These are phyloP conservation scores for Sicus ferrugineus DNA, from an alignment of 2,888 invertebrate species.

Conservation along the genomic window DNA sequence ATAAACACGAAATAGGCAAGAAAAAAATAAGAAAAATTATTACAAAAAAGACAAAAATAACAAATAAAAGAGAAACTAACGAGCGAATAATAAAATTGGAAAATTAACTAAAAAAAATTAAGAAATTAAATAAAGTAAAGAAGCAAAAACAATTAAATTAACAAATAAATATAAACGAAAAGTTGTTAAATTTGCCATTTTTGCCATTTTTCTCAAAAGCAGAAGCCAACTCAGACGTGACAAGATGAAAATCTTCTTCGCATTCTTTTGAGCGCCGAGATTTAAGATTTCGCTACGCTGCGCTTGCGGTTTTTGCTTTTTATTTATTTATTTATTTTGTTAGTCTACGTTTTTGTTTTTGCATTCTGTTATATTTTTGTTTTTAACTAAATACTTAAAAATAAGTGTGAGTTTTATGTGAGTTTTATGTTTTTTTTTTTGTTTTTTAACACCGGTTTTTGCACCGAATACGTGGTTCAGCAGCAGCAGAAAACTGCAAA, in stretches of 20 bases:
- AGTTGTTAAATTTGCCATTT: background rate
- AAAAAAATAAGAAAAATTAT: background rate
- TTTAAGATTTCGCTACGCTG: constrained; percentile 8
- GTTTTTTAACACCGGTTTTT: constrained; percentile 11
- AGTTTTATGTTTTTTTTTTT: constrained; percentile 13
- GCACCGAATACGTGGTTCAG: too few relatives aligned
- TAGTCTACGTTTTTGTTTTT: background rate
- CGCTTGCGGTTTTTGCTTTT: background rate
- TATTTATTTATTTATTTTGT: background rate
- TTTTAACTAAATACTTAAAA: background rate
- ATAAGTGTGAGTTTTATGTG: background rate
- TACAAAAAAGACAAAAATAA: too few relatives aligned
- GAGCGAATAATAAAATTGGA: too few relatives aligned
- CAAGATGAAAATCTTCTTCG: constrained; percentile 46
- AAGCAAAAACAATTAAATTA: too few relatives aligned
- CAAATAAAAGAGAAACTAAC: too few relatives aligned
- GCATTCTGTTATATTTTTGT: background rate
- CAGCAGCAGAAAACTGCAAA: background rate
- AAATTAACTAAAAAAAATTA: too few relatives aligned
- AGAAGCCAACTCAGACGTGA: constrained; percentile 42
- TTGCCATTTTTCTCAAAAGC: background rate
- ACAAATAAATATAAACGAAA: too few relatives aligned
- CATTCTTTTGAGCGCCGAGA: constrained; percentile 28
- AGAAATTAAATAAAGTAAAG: too few relatives aligned
- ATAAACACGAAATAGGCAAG: too few relatives aligned